A percentile compares a stretch with the other conserved stretches of the same genome.
Evolutionary conservation across 2,113 vertebrate species (phyloP).

Genomic region (Brevimyrus niger): DNA sequence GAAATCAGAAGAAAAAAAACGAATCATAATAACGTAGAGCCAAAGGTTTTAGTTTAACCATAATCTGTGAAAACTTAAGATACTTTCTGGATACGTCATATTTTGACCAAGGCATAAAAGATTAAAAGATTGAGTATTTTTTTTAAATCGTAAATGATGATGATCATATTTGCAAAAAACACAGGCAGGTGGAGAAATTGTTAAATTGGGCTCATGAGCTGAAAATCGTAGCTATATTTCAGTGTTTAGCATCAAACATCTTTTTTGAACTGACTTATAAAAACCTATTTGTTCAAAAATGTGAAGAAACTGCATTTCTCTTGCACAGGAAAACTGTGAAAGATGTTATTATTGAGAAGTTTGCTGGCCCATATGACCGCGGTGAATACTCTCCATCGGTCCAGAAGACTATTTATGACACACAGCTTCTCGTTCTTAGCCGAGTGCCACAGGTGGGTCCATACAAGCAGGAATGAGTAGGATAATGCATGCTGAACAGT

Average conservation of each 20-base stretch:
- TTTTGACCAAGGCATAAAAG: not conserved
- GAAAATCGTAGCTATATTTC: not conserved
- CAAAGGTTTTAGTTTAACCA: not conserved
- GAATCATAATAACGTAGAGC: not conserved
- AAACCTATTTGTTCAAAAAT: not conserved
- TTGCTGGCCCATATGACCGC: conserved; percentile 75
- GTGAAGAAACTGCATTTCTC: not conserved
- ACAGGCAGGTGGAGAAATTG: not conserved
- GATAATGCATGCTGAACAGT: not conserved
- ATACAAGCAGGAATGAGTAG: not conserved
- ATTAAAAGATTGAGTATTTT: not conserved
- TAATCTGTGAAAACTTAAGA: not conserved
- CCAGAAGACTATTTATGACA: conserved; percentile 85
- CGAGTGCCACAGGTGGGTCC: conserved; percentile 66
- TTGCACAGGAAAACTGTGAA: conserved; percentile 66
- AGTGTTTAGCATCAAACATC: not conserved
- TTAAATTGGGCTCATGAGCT: not conserved
- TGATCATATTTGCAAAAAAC: not conserved
- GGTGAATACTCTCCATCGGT: conserved; percentile 86
- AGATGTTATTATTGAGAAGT: conserved; percentile 74
- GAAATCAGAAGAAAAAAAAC: not conserved
- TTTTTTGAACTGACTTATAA: not conserved
- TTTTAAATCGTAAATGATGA: not conserved
- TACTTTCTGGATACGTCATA: not conserved
- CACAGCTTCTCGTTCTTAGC: conserved; percentile 69